Conservation (phyloP, 2,113 vertebrate genomes). For the Xiphophorus maculatus region DNA sequence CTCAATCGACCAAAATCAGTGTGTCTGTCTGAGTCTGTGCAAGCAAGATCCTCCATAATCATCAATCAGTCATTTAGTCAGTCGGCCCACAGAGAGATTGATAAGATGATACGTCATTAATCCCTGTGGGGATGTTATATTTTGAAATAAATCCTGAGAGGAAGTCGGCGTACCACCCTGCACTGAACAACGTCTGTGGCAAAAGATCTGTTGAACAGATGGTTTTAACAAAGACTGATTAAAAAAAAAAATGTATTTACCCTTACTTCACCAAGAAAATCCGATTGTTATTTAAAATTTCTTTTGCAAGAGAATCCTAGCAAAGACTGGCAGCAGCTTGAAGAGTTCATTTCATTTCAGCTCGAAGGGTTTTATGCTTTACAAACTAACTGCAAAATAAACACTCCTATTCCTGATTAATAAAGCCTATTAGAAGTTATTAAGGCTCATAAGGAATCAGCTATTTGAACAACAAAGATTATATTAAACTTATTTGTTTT, state of each 20-base stretch:
- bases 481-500: background rate
- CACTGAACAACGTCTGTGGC: conserved; percentile 7
- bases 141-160: conserved; percentile 19
- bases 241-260: no score
- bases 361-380: conserved; percentile 10
- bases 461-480: conserved; percentile 20
- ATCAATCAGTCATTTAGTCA: conserved; percentile 10
- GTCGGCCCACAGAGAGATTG: conserved; percentile 17
- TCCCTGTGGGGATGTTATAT: conserved; percentile 14
- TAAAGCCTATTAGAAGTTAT: conserved; percentile 13
- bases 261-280: no score
- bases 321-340: no score
- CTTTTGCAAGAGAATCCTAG: no score
- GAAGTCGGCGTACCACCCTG: background rate
- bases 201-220: background rate
- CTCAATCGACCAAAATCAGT: conserved; percentile 12
- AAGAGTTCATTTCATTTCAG: background rate
- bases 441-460: conserved; percentile 3
- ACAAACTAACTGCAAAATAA: conserved; percentile 1
- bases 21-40: conserved; percentile 15
- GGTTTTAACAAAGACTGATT: conserved; percentile 7
- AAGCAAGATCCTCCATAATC: background rate
- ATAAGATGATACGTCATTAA: conserved; percentile 2
- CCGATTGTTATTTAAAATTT: no score
- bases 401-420: background rate